Evolutionary conservation across 2,113 vertebrate species (phyloP), one percentile per base, ranked within the genome.

Genomic region (Crotophaga sulcirostris): DNA sequence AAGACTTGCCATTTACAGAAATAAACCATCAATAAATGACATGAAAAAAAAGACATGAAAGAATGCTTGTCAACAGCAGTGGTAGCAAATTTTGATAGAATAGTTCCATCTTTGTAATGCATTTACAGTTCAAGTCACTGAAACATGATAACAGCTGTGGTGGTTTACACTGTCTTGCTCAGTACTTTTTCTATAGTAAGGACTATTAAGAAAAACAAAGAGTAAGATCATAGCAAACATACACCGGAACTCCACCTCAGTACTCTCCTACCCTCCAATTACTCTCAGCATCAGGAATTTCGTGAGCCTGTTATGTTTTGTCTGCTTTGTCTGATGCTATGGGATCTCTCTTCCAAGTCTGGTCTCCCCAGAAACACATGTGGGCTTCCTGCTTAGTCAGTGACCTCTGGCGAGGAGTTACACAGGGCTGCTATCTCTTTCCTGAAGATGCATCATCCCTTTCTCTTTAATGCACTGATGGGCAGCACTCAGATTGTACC

Each of bases 341-440:
- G 63, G 25, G 19, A 42, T 64, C 19, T 49, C 15, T 51, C 36
- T 54, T 93, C 42, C 26, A 75, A 81, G 17, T 19, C 34, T 58
- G 28, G 19, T 58, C 24, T 58, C 51, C n/a, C 21, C 9, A 74
- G 62, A 18, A 86, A 33, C 4, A 7, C 1, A 0, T 8, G 13
- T 23, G 34, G 23, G 40, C 13, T 51, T 56, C 15, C 66, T 64
- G 4, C 26, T 23, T 64, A 31, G 44, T 21, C 51, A 70, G 25
- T 20, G 7, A 77, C 23, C n/a, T 62, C 60, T 51, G 34, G 60
- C 64, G 90, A 77, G 29, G 12, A 78, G 40, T 33, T 73, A 44
- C 24, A 52, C 29, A 68, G 29, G 31, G 7, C 9, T 85, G 52
- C 10, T 70, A 7, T 31, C 5, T 55, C 26, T 59, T 77, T 76